phyloP scores from a whole-genome alignment of 2,888 invertebrate species.

The Alviniconcha strummeri region DNA sequence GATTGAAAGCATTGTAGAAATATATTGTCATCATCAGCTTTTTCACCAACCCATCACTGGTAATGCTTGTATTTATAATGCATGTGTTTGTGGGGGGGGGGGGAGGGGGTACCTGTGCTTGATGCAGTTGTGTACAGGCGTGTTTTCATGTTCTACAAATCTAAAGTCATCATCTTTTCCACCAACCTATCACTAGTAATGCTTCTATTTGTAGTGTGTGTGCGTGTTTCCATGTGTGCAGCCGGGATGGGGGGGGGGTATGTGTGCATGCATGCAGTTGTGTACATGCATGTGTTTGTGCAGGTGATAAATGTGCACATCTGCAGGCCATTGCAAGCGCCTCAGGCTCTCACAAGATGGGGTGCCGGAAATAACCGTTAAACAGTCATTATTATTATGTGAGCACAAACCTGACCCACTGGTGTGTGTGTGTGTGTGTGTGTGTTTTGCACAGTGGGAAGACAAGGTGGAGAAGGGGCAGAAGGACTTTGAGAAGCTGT shows the following conservation, averaged over 20 bases:
- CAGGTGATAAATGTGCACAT: neutral
- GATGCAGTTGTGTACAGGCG: neutral
- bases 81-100: neutral
- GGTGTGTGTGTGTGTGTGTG: conserved; percentile 1
- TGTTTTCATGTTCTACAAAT: neutral
- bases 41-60: neutral
- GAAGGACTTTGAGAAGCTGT: conserved; percentile 96
- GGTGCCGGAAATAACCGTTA: too few species aligned
- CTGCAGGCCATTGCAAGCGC: too few species aligned
- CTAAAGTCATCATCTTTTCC: neutral
- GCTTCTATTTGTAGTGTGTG: too few species aligned
- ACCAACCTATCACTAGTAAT: too few species aligned
- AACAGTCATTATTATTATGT: too few species aligned
- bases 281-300: neutral
- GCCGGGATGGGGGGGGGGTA: neutral
- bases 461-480: conserved; percentile 96
- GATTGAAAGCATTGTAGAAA: neutral
- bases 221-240: neutral
- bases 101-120: neutral
- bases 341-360: too few species aligned
- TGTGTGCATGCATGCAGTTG: neutral
- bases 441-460: conserved; percentile 87
- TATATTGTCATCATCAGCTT: neutral
- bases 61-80: neutral
- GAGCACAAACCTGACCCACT: too few species aligned